Evolutionary conservation across 2,888 invertebrate genomes (phyloP), one percentile per base, ranked within the genome.

Genomic region (Cordylochernes scorpioides): DNA sequence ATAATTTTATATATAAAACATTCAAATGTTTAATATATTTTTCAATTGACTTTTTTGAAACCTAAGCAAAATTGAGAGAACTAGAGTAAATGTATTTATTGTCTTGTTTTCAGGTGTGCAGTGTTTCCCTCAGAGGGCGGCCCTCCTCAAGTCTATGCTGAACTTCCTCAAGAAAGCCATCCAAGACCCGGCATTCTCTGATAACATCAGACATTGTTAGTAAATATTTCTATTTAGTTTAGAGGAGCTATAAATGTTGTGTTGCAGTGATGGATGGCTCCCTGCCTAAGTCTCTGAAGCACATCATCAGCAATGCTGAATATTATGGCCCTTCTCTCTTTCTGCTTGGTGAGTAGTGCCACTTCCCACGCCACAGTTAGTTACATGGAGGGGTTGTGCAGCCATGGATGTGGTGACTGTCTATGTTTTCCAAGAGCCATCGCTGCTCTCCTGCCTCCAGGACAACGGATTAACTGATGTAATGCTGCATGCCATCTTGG

Each of bases 151-250:
- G 48, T 77, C 77, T 1, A 72, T 80, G 68, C 51, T 82, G 17
- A 82, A 82, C 49, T 78, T 80, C 47, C 49, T 82, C 34, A 80
- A 82, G 51, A 75, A 80, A 51, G 72, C 73, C 7, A 69, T 78
- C 41, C 71, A 55, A 25, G 71, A 71, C 50, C 63, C 70, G 5
- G 64, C 71, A 0, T 73, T 75, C 49, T 64, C 71, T 1, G 74
- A 74, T 45, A 71, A 68, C 41, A 73, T 73, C 46, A 60, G 75
- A 24, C 73, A 74, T 46, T 48, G 53, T 54, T 43, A 50, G 50
- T 17, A 36, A 25, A 9, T n/a, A n/a, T 25, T 9, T 9, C 8
- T n/a, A 25, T 9, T 9, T 25, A 25, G 14, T 25, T 9, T 25
- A 25, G 25, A 25, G 7, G 25, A 2, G 9, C 10, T 19, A 10